phyloP scores from a whole-genome alignment of 2,113 vertebrate species.

The Caranx ignobilis region DNA sequence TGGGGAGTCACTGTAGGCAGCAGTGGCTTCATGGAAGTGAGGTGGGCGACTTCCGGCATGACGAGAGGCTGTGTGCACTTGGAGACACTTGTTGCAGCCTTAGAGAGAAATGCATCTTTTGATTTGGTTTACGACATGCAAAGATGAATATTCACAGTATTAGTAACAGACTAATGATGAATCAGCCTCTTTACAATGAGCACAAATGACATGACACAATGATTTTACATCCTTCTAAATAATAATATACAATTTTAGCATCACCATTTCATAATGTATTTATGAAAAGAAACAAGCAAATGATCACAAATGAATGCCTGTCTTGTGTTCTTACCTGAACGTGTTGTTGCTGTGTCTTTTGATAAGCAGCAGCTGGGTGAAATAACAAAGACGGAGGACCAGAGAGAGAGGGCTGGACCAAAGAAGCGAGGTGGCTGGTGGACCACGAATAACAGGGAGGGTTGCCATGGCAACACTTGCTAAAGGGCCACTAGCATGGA shows the following conservation, averaged over 20 bases:
- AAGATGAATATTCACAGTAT: neutral
- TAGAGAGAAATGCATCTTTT: neutral
- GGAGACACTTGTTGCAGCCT: neutral
- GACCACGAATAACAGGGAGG: constrained; percentile 44
- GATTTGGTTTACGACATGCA: neutral
- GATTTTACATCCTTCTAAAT: neutral
- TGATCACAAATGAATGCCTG: neutral
- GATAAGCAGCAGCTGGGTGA: constrained; percentile 42
- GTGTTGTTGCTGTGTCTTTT: constrained; percentile 30
- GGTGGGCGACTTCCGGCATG: constrained; percentile 57
- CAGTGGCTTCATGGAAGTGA: constrained; percentile 38
- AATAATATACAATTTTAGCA: neutral
- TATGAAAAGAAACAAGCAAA: constrained; percentile 9
- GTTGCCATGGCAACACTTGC: constrained; percentile 79
- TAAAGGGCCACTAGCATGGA: constrained; percentile 38
- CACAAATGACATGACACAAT: neutral
- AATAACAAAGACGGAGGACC: constrained; percentile 56
- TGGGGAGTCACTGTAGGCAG: constrained; percentile 13
- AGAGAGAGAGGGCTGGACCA: constrained; percentile 35
- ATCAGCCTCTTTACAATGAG: neutral
- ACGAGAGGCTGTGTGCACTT: constrained; percentile 1
- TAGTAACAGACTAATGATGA: neutral
- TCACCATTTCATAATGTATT: neutral
- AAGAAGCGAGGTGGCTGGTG: constrained; percentile 41
- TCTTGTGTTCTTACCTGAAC: constrained; percentile 49